Evolutionary conservation across 2,797 vertebrate genomes (phyloP).

Genomic region (Tenualosa thibaudeaui): DNA sequence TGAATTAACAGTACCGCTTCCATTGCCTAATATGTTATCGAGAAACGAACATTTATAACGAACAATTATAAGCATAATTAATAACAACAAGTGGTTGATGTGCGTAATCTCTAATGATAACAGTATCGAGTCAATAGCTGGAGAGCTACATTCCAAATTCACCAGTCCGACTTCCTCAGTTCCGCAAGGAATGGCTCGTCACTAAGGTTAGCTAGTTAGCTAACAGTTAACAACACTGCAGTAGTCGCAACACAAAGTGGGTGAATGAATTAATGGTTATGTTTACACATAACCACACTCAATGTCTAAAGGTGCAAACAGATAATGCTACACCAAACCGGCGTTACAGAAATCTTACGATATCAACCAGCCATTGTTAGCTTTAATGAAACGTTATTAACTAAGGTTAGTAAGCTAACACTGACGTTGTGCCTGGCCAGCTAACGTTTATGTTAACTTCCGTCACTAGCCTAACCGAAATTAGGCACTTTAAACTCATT

Average conservation of each 20-base stretch:
- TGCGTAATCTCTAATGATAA: background rate
- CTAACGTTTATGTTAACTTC: conserved; percentile 5
- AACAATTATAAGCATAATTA: background rate
- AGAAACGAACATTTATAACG: background rate
- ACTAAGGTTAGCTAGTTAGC: conserved; percentile 17
- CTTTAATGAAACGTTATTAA: conserved; percentile 1
- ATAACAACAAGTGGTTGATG: background rate
- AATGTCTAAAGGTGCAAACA: background rate
- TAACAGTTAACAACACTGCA: background rate
- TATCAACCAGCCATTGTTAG: background rate
- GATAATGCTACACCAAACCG: background rate
- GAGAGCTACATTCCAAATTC: conserved; percentile 47
- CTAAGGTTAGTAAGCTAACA: background rate
- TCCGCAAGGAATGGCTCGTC: conserved; percentile 28
- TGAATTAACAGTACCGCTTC: background rate
- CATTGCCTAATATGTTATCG: background rate
- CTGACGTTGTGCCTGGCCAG: background rate
- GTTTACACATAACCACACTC: background rate
- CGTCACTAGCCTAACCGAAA: background rate
- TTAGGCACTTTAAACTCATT: background rate
- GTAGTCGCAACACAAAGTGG: background rate
- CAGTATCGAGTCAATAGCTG: conserved; percentile 28
- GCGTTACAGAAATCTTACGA: background rate
- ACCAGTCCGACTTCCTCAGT: conserved; percentile 30
- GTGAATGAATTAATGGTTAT: background rate